A percentile compares a stretch with the other conserved stretches of the same genome.
Conservation (phyloP, 2,113 vertebrate genomes). For the Podarcis raffonei region DNA sequence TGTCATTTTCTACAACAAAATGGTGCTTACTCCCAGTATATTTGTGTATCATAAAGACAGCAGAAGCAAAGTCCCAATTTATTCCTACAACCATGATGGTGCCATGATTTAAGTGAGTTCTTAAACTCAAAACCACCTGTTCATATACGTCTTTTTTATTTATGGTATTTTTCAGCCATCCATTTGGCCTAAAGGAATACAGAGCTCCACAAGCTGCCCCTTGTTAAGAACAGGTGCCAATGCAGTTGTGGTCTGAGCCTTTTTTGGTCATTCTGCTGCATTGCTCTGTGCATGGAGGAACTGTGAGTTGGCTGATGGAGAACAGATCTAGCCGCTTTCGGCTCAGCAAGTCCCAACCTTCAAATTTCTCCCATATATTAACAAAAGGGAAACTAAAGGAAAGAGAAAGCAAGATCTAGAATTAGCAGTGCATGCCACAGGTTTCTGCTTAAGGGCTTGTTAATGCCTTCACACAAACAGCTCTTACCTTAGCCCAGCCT, state of each 20-base stretch:
- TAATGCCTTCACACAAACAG: background rate
- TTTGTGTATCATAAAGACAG: too few species aligned
- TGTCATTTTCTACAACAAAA: too few species aligned
- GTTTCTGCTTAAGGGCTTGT: too few species aligned
- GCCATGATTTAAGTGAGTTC: too few species aligned
- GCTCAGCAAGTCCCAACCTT: background rate
- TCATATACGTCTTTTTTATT: too few species aligned
- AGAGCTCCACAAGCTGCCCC: background rate
- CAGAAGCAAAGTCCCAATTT: too few species aligned
- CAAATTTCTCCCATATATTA: too few species aligned
- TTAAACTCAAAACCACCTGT: too few species aligned
- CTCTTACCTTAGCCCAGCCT: too few species aligned
- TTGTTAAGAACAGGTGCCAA: background rate
- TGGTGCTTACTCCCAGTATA: too few species aligned
- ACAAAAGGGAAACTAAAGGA: background rate
- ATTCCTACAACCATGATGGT: too few species aligned
- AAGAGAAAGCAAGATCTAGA: background rate
- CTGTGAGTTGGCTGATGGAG: background rate
- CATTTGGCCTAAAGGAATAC: background rate
- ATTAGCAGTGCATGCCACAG: too few species aligned
- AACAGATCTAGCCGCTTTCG: background rate
- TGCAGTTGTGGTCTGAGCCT: background rate
- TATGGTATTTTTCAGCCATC: background rate
- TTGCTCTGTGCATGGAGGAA: background rate
- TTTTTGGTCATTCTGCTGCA: slow-evolving; percentile 25